These are phyloP conservation scores for Argyra leucocephala DNA, from an alignment of 2,888 invertebrate genomes.

Conservation along the genomic window DNA sequence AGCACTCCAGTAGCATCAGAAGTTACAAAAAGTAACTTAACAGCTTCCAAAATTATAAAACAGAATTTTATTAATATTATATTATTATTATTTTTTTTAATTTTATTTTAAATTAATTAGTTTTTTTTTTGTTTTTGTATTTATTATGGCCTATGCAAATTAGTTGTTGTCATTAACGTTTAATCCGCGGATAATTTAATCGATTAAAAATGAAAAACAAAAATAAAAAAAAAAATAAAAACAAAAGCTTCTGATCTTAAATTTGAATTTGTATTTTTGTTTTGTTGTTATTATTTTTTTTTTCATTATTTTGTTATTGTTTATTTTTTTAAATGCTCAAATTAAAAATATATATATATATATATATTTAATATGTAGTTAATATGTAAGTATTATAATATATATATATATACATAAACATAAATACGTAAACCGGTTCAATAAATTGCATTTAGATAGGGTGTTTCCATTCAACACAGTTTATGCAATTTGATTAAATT, in stretches of 20 bases:
- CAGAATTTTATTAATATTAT: no score
- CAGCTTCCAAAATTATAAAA: no score
- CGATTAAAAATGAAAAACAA: constrained; percentile 7
- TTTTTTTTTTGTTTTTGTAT: not conserved
- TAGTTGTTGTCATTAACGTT: constrained; percentile 10
- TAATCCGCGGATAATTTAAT: constrained; percentile 9
- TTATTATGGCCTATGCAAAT: constrained; percentile 1
- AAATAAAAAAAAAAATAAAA: not conserved
- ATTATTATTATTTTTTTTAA: not conserved
- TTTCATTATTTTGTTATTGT: not conserved
- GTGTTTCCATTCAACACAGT: not conserved
- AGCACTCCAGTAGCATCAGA: no score
- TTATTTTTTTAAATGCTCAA: not conserved
- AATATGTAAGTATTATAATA: no score
- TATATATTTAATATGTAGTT: no score
- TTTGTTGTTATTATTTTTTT: not conserved
- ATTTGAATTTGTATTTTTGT: not conserved
- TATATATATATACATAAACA: no score
- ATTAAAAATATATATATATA: no score
- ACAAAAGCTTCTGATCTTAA: not conserved
- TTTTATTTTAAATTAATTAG: not conserved
- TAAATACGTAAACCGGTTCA: not conserved
- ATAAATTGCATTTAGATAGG: not conserved
- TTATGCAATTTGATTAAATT: no score
- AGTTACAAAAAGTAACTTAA: no score